phyloP scores from a whole-genome alignment of 2,888 invertebrate species.

The Aleiodes testaceus region DNA sequence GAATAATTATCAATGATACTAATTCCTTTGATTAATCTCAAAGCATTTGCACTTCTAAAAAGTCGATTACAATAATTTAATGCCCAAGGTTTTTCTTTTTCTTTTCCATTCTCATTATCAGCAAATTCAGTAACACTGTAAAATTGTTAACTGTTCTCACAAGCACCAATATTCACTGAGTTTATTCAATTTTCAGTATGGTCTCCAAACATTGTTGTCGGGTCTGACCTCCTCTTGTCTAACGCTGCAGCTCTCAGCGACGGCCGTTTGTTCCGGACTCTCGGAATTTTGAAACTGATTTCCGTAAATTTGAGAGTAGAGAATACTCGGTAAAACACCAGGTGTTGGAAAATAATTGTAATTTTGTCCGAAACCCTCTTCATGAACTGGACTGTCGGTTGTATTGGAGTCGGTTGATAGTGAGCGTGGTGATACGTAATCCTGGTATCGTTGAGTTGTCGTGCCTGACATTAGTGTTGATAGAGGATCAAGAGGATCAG shows the following conservation, averaged over 20 bases:
- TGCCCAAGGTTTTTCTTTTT: constrained; percentile 36
- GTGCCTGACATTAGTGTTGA: constrained; percentile 66
- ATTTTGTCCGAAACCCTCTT: constrained; percentile 77
- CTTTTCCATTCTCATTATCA: too few species aligned
- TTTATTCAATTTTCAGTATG: constrained; percentile 62
- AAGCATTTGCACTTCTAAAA: constrained; percentile 6
- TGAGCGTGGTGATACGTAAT: constrained; percentile 78
- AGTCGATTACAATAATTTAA: constrained; percentile 42
- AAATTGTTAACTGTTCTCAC: neutral
- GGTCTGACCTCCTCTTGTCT: constrained; percentile 70
- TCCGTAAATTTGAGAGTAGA: constrained; percentile 89
- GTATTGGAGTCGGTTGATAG: constrained; percentile 88
- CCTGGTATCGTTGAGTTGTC: constrained; percentile 67
- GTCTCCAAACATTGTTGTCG: constrained; percentile 71
- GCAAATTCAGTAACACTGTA: constrained; percentile 5
- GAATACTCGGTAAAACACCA: constrained; percentile 84
- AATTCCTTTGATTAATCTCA: constrained; percentile 7
- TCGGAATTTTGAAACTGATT: constrained; percentile 71
- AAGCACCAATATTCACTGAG: constrained; percentile 35
- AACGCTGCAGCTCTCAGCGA: constrained; percentile 67
- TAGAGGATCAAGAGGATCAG: constrained; percentile 68
- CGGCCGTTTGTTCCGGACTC: constrained; percentile 67
- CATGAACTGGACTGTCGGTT: constrained; percentile 88
- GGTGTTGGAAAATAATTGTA: constrained; percentile 79
- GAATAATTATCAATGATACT: constrained; percentile 27